Evolutionary conservation across 2,113 vertebrate genomes (phyloP).

Genomic region (Austrofundulus limnaeus): DNA sequence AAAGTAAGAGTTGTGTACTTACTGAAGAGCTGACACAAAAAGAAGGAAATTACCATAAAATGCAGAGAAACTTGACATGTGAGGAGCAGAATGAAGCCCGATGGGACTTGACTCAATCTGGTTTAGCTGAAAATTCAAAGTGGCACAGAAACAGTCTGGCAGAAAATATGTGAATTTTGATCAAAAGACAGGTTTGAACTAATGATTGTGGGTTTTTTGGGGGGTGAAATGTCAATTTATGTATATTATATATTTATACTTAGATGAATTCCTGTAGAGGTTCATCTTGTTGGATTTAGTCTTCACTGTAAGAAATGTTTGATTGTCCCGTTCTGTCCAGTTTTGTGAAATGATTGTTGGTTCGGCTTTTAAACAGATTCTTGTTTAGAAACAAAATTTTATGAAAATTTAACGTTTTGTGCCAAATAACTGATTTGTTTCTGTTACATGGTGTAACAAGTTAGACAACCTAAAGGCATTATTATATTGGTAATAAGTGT

Average conservation of each 20-base stretch:
- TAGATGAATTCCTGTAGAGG: constrained; percentile 29
- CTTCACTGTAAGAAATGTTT: too few species aligned
- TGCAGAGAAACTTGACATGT: not conserved
- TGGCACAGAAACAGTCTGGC: not conserved
- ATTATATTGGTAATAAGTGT: too few species aligned
- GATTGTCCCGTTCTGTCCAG: too few species aligned
- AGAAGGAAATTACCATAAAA: not conserved
- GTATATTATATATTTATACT: constrained; percentile 16
- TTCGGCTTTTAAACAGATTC: too few species aligned
- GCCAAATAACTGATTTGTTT: too few species aligned
- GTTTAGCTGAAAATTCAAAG: too few species aligned
- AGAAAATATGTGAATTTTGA: constrained; percentile 5
- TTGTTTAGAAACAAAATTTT: too few species aligned
- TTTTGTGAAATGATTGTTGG: too few species aligned
- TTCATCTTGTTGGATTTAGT: constrained; percentile 27
- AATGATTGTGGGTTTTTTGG: constrained; percentile 14
- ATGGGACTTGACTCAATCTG: too few species aligned
- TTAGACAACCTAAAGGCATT: too few species aligned
- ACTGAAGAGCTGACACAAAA: not conserved
- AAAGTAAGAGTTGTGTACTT: constrained; percentile 57
- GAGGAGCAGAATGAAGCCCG: not conserved
- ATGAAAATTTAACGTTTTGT: too few species aligned
- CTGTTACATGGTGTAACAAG: too few species aligned
- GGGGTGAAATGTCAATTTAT: constrained; percentile 13
- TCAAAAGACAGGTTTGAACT: constrained; percentile 17